Evolutionary conservation across 1,140 invertebrate genomes (phyloP).

Genomic region (Artemia franciscana): DNA sequence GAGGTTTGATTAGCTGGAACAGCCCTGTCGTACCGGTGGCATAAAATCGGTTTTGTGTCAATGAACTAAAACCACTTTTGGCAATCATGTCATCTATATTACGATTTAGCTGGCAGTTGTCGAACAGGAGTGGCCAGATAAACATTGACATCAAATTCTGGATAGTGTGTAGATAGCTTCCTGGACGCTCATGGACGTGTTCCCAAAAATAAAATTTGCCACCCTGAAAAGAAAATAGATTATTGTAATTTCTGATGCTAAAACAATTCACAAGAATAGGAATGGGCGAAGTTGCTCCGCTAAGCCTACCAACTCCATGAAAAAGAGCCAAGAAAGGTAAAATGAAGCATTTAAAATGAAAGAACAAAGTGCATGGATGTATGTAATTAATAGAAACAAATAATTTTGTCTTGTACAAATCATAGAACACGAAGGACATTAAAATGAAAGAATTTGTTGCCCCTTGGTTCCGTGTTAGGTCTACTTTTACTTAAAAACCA

Average conservation of each 20-base stretch:
- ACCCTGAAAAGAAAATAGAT: constrained; percentile 13
- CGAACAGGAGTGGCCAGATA: background rate
- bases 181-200: constrained; percentile 12
- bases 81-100: background rate
- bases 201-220: constrained; percentile 17
- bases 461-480: too few relatives aligned
- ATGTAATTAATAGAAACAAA: too few relatives aligned
- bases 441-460: too few relatives aligned
- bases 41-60: background rate
- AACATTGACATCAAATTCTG: constrained; percentile 13
- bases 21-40: background rate
- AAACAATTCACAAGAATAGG: too few relatives aligned
- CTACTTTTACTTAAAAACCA: too few relatives aligned
- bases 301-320: too few relatives aligned
- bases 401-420: too few relatives aligned
- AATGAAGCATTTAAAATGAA: too few relatives aligned
- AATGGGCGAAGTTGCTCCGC: too few relatives aligned
- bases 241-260: background rate
- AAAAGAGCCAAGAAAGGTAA: too few relatives aligned
- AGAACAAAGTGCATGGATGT: too few relatives aligned
- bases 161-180: constrained; percentile 4
- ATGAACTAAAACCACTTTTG: background rate
- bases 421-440: too few relatives aligned
- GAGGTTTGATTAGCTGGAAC: background rate
- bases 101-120: constrained; percentile 6